Evolutionary conservation across 2,888 invertebrate species (phyloP), one percentile per base, ranked within the genome.

Genomic region (Stenichneumon culpator): DNA sequence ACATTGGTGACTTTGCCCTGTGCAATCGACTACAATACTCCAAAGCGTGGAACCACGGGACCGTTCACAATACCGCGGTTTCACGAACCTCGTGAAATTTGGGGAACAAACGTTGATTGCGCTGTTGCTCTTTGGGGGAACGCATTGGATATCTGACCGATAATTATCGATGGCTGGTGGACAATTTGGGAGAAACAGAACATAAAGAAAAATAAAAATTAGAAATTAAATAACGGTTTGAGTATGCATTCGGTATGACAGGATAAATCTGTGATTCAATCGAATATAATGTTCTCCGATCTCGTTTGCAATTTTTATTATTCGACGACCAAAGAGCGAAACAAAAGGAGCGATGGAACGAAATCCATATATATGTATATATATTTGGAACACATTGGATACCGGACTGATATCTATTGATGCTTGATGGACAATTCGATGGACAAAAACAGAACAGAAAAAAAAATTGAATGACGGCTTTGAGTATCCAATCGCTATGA

Each of bases 31-130:
- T 2, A 28, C 32, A 47, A 47, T 7, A 44, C 57, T 74, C 47
- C 57, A 80, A 68, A 73, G 54, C 47, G 28, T 72, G n/a, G 36
- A 72, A 16, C 28, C 36, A 67, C 39, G 32, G 28, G 39, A 72
- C 32, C 54, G 67, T 65, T 47, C 28, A 47, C 74, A 6, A 28
- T 47, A 47, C n/a, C 32, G 74, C 47, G 74, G 74, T 60, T 74
- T 32, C 63, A 63, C n/a, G 32, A 32, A 32, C 25, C 25, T 14
- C 28, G 28, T 63, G 32, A 32, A 32, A 63, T n/a, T 28, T 16
- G 28, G 28, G 32, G 16, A 14, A 28, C 16, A 7, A 32, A 63
- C 63, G n/a, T 28, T 32, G 6, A n/a, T 28, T 63, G 28, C 16
- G 32, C 6, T 28, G 63, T 32, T 63, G 57, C 57, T 57, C 25